Base-by-base conservation (phyloP, 2,888 invertebrate species). In the Orchestes rusci region DNA sequence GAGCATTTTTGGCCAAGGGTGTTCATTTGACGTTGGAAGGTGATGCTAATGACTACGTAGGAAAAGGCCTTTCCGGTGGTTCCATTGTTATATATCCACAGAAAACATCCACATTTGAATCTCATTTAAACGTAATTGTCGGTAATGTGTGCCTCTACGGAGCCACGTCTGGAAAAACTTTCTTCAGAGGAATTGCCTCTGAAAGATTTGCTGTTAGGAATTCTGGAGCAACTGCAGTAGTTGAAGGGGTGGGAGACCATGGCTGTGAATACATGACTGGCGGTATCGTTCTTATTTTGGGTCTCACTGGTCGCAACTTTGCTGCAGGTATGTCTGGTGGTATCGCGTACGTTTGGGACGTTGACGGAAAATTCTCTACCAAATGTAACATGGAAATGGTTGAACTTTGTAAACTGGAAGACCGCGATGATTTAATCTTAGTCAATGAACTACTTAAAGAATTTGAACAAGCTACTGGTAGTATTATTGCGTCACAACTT, bases 191-290 rank as follows among this genome's bases (percentile, higher is more conserved):
- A 42, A 92, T 96, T 57, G 96, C 95, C 1, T 95, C 97, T 10
- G 99, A 99, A 71, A 80, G 99, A 18, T 99, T 99, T 74, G 95
- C 94, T 66, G 99, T 99, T 13, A 80, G 99, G 51, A 99, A 99
- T 73, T 96, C 95, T 0, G 99, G 99, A 3, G 96, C 89, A 29
- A 75, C 80, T 19, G 95, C 96, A 10, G 95, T 99, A 12, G 90
- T 91, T 51, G 99, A 99, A 73, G 96, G 96, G 40, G 95, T 94
- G 45, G 99, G 99, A 29, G 99, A 99, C 73, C 97, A 99, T 70
- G 97, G 95, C 45, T 99, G 99, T 74, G 99, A 99, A 73, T 99
- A 99, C 71, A 99, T 99, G 99, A 99, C 99, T 35, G 96, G 94
- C 10, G 96, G 96, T 45, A 72, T 78, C 46, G 87, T 88, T 50